phyloP scores from a whole-genome alignment of 2,797 vertebrate genomes.

The Chromis chromis region DNA sequence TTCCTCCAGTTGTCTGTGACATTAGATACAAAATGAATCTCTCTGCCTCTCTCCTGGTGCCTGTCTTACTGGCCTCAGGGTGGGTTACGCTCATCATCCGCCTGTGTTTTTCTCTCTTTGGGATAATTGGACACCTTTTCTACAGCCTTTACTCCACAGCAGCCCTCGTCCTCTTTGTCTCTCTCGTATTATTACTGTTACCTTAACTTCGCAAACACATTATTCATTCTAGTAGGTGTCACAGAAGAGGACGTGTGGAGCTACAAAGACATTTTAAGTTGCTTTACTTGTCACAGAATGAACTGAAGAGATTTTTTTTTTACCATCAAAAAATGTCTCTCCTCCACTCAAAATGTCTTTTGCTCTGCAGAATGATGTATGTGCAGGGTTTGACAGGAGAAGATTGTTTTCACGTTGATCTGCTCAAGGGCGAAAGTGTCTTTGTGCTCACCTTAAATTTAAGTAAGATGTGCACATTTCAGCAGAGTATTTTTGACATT shows the following conservation, averaged over 20 bases:
- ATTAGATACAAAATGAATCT: conserved; percentile 21
- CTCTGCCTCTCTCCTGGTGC: background rate
- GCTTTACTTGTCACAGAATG: conserved; percentile 9
- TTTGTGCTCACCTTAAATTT: background rate
- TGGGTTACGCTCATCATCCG: conserved; percentile 53
- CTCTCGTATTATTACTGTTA: conserved; percentile 13
- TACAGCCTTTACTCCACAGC: conserved; percentile 37
- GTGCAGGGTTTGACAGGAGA: background rate
- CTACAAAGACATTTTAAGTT: conserved; percentile 27
- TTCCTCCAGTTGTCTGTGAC: conserved; percentile 20
- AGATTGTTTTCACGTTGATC: background rate
- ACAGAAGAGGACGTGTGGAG: conserved; percentile 7
- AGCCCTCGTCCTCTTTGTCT: conserved; percentile 30
- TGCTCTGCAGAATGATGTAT: too few species aligned
- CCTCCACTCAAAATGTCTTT: background rate
- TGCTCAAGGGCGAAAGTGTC: background rate
- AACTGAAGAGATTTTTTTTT: background rate
- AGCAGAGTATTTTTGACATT: background rate
- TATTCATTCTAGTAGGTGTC: conserved; percentile 23
- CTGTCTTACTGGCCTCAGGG: conserved; percentile 49
- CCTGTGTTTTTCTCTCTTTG: conserved; percentile 56
- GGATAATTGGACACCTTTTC: conserved; percentile 75
- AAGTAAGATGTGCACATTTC: background rate
- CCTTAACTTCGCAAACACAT: conserved; percentile 27
- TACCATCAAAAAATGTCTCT: background rate